Conservation (phyloP, 1,140 invertebrate genomes). For the Protaetia brevitarsis region DNA sequence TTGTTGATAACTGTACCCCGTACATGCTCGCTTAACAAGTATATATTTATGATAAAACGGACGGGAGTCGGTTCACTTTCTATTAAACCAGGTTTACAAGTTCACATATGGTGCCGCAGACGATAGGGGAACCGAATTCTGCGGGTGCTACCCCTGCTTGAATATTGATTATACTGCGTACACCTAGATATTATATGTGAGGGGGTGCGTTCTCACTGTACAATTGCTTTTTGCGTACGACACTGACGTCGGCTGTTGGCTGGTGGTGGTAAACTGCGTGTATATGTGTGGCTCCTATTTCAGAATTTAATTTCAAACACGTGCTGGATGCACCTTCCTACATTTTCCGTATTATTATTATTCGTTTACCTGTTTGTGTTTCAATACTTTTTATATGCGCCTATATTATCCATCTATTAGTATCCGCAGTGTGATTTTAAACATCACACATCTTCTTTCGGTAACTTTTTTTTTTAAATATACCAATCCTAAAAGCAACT, state of each 20-base stretch:
- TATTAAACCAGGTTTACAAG: slow-evolving; percentile 15
- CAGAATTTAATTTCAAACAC: slow-evolving; percentile 8
- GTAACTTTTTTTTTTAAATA: too few relatives aligned
- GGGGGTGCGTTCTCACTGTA: slow-evolving; percentile 17
- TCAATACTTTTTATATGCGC: not conserved
- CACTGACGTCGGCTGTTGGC: not conserved
- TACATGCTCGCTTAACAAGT: not conserved
- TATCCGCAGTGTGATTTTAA: too few relatives aligned
- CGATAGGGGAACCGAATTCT: slow-evolving; percentile 11
- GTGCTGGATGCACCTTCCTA: slow-evolving; percentile 16
- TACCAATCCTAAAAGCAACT: too few relatives aligned
- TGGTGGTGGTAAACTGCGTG: not conserved
- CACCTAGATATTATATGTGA: not conserved
- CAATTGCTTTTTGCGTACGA: not conserved
- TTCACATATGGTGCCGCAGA: slow-evolving; percentile 9
- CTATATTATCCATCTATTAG: too few relatives aligned
- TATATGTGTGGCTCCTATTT: not conserved
- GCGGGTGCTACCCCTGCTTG: not conserved
- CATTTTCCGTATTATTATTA: not conserved
- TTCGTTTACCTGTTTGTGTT: not conserved
- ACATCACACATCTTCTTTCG: too few relatives aligned
- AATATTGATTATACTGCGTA: slow-evolving; percentile 19
- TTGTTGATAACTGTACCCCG: not conserved
- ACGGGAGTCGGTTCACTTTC: slow-evolving; percentile 11
- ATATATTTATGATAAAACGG: not conserved